Conservation (phyloP, 2,113 vertebrate species). For the Chlamydotis undulata region DNA sequence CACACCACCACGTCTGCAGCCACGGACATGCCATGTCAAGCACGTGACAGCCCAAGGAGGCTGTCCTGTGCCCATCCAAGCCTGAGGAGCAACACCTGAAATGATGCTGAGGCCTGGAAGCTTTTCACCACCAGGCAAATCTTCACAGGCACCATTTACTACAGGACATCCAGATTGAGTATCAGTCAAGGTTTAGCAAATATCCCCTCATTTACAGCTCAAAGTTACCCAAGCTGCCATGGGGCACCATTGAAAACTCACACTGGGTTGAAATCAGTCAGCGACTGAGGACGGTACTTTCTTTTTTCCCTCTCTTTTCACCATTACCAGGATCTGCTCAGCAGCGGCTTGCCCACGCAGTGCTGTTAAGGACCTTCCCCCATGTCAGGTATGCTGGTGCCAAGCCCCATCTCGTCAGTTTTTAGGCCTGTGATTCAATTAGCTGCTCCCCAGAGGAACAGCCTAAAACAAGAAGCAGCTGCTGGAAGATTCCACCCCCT, state of each 20-base stretch:
- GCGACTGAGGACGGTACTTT: not conserved
- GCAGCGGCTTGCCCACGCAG: not conserved
- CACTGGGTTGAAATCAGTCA: not conserved
- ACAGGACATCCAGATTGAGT: not conserved
- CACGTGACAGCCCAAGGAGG: not conserved
- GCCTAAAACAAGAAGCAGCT: not conserved
- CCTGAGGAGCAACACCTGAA: not conserved
- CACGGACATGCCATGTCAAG: not conserved
- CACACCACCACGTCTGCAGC: not conserved
- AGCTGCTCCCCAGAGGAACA: not conserved
- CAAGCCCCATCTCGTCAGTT: not conserved
- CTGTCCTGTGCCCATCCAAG: not conserved
- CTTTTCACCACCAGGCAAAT: not conserved
- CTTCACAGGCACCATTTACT: not conserved
- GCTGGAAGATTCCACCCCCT: not conserved
- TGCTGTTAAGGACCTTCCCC: not conserved
- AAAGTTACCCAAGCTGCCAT: not conserved
- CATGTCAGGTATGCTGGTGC: not conserved
- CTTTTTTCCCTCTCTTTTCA: not conserved
- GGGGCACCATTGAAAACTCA: not conserved
- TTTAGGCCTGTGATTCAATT: not conserved
- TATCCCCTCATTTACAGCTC: not conserved
- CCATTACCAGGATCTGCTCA: not conserved
- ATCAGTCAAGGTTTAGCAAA: not conserved
- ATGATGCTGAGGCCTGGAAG: not conserved